Conservation (phyloP, 2,888 invertebrate species). For the Leucophenga montana region DNA sequence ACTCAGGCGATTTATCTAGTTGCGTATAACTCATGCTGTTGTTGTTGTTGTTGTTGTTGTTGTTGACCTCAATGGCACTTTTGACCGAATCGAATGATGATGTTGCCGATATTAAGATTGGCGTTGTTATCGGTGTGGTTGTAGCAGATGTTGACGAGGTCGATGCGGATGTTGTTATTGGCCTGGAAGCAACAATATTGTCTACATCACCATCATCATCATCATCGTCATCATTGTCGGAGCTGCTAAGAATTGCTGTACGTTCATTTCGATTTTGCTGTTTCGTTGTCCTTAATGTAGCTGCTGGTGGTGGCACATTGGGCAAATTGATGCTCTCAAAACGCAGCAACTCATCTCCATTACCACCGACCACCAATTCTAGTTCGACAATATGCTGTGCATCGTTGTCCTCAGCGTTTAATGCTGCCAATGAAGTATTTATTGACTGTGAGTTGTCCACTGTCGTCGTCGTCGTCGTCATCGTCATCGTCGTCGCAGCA, state of each 20-base stretch:
- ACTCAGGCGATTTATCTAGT: background rate
- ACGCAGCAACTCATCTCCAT: slow-evolving; percentile 49
- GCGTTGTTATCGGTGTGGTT: slow-evolving; percentile 55
- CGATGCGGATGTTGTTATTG: slow-evolving; percentile 45
- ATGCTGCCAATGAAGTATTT: background rate
- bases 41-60: slow-evolving; percentile 39
- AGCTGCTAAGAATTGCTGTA: background rate
- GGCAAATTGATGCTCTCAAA: slow-evolving; percentile 67
- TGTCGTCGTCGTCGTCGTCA: slow-evolving; percentile 28
- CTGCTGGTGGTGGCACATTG: slow-evolving; percentile 44
- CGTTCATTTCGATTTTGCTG: background rate
- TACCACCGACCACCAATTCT: slow-evolving; percentile 22
- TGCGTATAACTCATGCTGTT: slow-evolving; percentile 19
- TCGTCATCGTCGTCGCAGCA: slow-evolving; percentile 21
- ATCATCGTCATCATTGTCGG: slow-evolving; percentile 4
- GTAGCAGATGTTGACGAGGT: slow-evolving; percentile 44
- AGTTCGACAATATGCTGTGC: slow-evolving; percentile 6
- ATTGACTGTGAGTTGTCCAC: slow-evolving; percentile 35
- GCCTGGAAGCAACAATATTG: slow-evolving; percentile 29
- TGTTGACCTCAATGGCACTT: slow-evolving; percentile 59
- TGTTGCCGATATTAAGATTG: slow-evolving; percentile 63
- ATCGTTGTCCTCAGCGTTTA: background rate
- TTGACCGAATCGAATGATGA: slow-evolving; percentile 66
- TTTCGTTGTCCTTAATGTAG: slow-evolving; percentile 5
- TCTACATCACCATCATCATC: background rate